phyloP scores from a whole-genome alignment of 2,888 invertebrate species.

The Lasioglossum vierecki region DNA sequence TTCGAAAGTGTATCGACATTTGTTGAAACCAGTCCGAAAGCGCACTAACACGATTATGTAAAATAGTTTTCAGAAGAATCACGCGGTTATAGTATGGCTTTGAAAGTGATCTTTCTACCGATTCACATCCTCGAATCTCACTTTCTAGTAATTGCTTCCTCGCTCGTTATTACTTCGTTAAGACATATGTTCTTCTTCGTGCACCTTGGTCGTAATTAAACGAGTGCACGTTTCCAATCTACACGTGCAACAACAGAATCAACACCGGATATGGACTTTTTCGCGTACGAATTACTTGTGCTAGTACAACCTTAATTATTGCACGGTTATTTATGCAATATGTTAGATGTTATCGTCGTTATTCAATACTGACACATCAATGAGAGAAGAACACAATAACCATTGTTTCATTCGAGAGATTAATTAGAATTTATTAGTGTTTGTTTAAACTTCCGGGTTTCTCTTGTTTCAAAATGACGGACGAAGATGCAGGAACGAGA shows the following conservation, averaged over 20 bases:
- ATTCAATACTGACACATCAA: constrained; percentile 3
- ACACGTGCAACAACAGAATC: background rate
- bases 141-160: constrained; percentile 4
- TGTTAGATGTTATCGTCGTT: background rate
- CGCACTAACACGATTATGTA: background rate
- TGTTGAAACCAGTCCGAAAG: background rate
- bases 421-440: constrained; percentile 1
- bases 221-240: background rate
- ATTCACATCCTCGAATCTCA: constrained; percentile 7
- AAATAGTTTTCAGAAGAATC: constrained; percentile 4
- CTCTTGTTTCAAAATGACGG: background rate
- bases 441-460: background rate
- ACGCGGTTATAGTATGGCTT: background rate
- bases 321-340: background rate
- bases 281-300: background rate
- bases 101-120: background rate
- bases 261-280: background rate
- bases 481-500: background rate
- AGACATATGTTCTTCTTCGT: background rate
- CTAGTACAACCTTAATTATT: background rate
- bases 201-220: background rate
- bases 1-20: background rate
- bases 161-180: constrained; percentile 3
- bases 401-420: background rate
- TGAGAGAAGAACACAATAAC: background rate